Evolutionary conservation across 2,797 vertebrate species (phyloP).

Genomic region (Crenichthys baileyi): DNA sequence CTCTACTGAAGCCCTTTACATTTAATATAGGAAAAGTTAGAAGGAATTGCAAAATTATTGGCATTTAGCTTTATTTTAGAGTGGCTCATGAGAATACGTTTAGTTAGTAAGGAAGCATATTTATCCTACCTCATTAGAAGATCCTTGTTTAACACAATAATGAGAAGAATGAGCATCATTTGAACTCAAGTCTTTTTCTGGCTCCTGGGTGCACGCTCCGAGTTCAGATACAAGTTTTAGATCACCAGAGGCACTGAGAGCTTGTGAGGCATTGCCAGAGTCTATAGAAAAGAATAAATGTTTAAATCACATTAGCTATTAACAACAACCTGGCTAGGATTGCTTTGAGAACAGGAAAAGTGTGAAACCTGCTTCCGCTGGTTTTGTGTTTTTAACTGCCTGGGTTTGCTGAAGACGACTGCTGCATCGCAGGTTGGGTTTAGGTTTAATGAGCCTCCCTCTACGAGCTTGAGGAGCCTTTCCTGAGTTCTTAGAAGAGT

Average conservation of each 20-base stretch:
- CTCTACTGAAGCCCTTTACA: no score
- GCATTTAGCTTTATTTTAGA: neutral
- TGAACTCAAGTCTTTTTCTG: constrained; percentile 15
- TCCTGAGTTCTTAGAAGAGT: constrained; percentile 19
- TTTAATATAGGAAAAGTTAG: neutral
- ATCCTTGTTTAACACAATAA: neutral
- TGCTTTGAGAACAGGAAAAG: neutral
- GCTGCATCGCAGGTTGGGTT: constrained; percentile 59
- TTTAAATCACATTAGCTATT: neutral
- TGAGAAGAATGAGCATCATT: neutral
- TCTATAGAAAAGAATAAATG: constrained; percentile 10
- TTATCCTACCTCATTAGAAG: constrained; percentile 39
- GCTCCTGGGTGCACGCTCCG: neutral
- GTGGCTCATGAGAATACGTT: neutral
- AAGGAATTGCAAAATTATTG: neutral
- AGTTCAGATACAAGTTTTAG: constrained; percentile 11
- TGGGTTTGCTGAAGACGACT: constrained; percentile 20
- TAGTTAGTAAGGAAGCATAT: neutral
- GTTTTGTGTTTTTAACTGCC: constrained; percentile 9
- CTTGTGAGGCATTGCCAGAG: neutral
- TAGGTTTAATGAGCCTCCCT: constrained; percentile 64
- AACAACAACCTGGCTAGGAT: neutral
- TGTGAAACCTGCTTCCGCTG: constrained; percentile 51
- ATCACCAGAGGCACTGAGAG: neutral
- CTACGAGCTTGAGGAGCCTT: constrained; percentile 41